phyloP scores from a whole-genome alignment of 2,113 vertebrate species.

The Aegypius monachus region DNA sequence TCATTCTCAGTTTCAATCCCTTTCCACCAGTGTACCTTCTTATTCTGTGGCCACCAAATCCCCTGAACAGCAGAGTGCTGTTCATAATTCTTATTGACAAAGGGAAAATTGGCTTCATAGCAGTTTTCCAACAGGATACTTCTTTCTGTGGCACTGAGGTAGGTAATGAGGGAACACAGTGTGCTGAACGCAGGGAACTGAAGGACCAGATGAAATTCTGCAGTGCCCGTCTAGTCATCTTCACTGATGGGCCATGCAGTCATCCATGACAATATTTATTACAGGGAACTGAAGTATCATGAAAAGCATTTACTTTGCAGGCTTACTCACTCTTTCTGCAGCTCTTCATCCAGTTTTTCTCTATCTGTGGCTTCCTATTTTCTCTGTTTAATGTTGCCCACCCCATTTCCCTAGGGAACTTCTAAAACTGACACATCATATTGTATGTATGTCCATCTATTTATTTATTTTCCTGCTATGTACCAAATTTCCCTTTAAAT shows the following conservation, averaged over 20 bases:
- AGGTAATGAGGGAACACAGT: background rate
- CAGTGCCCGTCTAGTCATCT: background rate
- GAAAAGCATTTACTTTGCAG: background rate
- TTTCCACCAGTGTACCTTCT: background rate
- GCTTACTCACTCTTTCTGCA: background rate
- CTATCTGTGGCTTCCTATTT: background rate
- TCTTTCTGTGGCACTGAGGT: background rate
- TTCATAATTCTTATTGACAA: background rate
- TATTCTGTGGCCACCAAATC: background rate
- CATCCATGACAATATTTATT: background rate
- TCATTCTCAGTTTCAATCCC: background rate
- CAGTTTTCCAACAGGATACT: background rate
- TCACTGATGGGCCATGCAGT: background rate
- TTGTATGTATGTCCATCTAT: background rate
- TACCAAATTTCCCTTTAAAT: background rate
- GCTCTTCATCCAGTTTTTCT: background rate
- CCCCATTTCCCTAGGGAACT: background rate
- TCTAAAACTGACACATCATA: background rate
- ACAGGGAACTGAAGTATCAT: background rate
- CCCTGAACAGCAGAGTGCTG: background rate
- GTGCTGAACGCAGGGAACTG: background rate
- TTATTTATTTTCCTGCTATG: background rate
- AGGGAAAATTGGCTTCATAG: background rate
- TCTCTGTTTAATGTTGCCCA: background rate
- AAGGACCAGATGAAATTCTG: background rate